Conservation (phyloP, 2,113 vertebrate species). For the human (Homo sapiens) region DNA sequence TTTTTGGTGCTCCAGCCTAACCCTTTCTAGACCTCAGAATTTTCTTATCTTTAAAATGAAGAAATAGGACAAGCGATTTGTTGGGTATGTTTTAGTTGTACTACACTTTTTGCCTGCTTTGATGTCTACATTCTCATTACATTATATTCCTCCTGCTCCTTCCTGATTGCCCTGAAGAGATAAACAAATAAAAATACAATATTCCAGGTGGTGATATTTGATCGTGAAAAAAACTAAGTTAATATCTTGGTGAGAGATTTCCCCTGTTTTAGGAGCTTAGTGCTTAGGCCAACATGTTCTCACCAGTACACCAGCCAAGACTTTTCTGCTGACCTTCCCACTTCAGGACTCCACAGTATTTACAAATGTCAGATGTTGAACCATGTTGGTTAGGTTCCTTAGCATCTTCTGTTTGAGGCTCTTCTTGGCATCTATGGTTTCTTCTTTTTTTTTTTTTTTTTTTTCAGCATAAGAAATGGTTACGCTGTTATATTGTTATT, state of each 20-base stretch:
- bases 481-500: neutral
- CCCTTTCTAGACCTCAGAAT: neutral
- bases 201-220: neutral
- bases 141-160: neutral
- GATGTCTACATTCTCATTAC: neutral
- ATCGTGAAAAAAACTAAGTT: constrained; percentile 12
- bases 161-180: neutral
- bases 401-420: neutral
- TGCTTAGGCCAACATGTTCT: neutral
- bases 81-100: neutral
- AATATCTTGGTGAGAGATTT: neutral
- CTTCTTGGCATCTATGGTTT: neutral
- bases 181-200: neutral
- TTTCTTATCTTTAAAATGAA: constrained; percentile 3
- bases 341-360: neutral
- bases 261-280: neutral
- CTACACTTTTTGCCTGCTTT: neutral
- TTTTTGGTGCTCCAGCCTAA: neutral
- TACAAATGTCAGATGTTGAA: neutral
- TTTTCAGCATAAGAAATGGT: neutral
- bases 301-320: neutral
- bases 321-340: neutral
- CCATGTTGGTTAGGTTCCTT: neutral
- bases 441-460: neutral
- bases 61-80: neutral